Evolutionary conservation across 64 coral and sea anemone genomes (phyloP), one percentile per base, ranked within the genome.

Genomic region (Porites australiensis): DNA sequence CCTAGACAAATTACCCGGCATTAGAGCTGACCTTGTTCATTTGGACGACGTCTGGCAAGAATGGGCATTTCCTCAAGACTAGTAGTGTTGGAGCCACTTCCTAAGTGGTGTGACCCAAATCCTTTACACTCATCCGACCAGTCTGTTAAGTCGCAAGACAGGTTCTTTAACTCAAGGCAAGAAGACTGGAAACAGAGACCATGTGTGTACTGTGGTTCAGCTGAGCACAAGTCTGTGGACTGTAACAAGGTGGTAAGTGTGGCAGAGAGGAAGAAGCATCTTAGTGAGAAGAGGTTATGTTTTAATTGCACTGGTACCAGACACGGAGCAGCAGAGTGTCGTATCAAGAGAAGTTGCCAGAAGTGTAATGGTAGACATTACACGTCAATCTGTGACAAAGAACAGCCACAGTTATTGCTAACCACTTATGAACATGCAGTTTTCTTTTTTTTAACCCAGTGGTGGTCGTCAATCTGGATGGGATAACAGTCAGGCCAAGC

Each of bases 11-110:
- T 44, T 95, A 22, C 64, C 21, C 8, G 81, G 74, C 2, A 92
- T 91, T 10, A 90, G 89, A 59, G 83, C 23, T 58, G 94, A 92
- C 51, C 64, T 95, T 14, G 83, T 91, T 15, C 54, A 89, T 79
- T 18, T 44, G 2, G 89, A 88, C 13, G 82, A 73, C 23, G 55
- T 88, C 16, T 95, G 94, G 89, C 82, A 88, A 37, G 89, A 88
- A 3, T 88, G 75, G 88, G 27, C 8, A 19, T 89, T 89, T 16
- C 15, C 13, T 13, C 82, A 82, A 16, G n/a, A n/a, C n/a, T n/a
- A n/a, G n/a, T n/a, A n/a, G 49, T 95, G 14, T 23, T 95, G 8
- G 76, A 95, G 73, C 83, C 94, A 0, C 51, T 91, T 7, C 58
- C 77, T 10, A 81, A 89, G 50, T 94, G 92, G 86, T 23, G 18